Conservation (phyloP, 2,113 vertebrate genomes). For the Sminthopsis crassicaudata region DNA sequence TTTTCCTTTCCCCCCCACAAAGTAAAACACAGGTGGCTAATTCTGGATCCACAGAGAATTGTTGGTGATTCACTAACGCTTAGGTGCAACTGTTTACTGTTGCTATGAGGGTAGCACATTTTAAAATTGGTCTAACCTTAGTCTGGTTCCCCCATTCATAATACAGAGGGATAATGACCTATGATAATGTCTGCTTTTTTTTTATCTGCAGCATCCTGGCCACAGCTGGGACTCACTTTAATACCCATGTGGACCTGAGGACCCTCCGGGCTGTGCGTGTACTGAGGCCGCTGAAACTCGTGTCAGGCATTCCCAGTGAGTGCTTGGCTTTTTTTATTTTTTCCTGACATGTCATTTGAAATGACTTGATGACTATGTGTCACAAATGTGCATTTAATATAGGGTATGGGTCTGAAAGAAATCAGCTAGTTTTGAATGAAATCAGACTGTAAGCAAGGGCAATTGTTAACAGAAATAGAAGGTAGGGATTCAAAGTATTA, state of each 20-base stretch:
- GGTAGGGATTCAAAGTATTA: neutral
- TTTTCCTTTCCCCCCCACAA: constrained; percentile 37
- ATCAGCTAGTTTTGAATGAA: neutral
- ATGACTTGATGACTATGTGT: neutral
- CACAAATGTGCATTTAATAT: neutral
- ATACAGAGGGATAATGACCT: constrained; percentile 13
- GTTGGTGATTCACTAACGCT: constrained; percentile 64
- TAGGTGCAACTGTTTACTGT: constrained; percentile 70
- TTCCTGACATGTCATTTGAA: neutral
- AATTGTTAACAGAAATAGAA: neutral
- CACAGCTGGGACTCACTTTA: constrained; percentile 96
- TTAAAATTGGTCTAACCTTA: constrained; percentile 37
- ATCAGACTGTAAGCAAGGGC: constrained; percentile 1
- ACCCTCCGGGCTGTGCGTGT: constrained; percentile 96
- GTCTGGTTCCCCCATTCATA: neutral
- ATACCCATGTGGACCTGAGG: constrained; percentile 97
- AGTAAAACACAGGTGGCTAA: constrained; percentile 67
- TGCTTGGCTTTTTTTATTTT: constrained; percentile 15
- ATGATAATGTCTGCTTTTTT: constrained; percentile 64
- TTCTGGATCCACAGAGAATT: constrained; percentile 61
- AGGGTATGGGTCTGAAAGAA: neutral
- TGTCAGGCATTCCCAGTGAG: constrained; percentile 97
- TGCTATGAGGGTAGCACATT: constrained; percentile 38
- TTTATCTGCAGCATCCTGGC: constrained; percentile 92
- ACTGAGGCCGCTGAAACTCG: constrained; percentile 96